Base-by-base conservation (phyloP, 1,140 invertebrate species). In the Pinna nobilis region DNA sequence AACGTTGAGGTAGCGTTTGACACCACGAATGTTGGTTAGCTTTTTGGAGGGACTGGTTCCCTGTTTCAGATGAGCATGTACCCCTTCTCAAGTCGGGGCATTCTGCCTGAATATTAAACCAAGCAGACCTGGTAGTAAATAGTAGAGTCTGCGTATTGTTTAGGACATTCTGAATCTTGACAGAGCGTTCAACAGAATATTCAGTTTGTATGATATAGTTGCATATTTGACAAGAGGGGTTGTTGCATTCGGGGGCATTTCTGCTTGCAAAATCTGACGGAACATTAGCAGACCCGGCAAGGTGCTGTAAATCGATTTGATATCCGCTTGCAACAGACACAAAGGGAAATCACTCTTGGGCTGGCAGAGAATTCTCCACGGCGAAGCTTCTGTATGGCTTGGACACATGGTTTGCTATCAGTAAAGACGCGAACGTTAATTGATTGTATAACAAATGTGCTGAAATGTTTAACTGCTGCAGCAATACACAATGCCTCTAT, bases 181-280 rank as follows among this genome's bases (percentile, higher is more conserved):
- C 28, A 9, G 65, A 37, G 33, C 33, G 61, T 28, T 72, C 70
- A 23, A 72, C 64, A 11, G 49, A 67, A 18, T 67, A 25, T 33
- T 66, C 71, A 6, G 37, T 78, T 9, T 1, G 13, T 0, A n/a
- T 33, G 18, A 74, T 32, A 51, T 67, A 70, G 15, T 1, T 30
- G 33, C 67, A 70, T 5, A 59, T 60, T 44, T 65, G 71, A 49
- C 39, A 73, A 25, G 23, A 32, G 32, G 41, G 41, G 4, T 72
- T 65, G 60, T 50, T 0, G 60, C 63, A 41, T 50, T 55, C 35
- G 51, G 74, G 18, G 23, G 78, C 68, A 67, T 77, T 80, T 23
- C 70, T n/a, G 30, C 68, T 77, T 11, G 68, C 66, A 41, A 80
- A 77, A 51, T 79, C 59, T 23, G 74, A 73, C 2, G 74, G 78